Base-by-base conservation (phyloP, 2,113 vertebrate genomes). In the Sceloporus undulatus region DNA sequence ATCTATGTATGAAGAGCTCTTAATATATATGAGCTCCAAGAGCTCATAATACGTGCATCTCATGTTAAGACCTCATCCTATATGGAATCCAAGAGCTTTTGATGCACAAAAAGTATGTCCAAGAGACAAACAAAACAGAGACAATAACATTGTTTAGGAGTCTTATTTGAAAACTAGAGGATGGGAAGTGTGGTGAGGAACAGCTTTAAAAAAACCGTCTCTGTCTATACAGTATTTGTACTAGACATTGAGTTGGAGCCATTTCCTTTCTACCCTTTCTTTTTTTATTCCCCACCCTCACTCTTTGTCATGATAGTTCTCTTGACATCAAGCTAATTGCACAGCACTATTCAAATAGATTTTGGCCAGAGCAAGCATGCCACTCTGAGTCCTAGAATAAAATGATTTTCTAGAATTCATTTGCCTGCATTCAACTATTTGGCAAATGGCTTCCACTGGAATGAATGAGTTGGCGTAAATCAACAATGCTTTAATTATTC, bases 401-500 rank as follows among this genome's bases (percentile, higher is more conserved):
- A 91, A 86, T 88, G 85, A 86, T 85, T 88, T 85, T 54, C 2
- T 70, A 85, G 74, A 78, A 59, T 34, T 77, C 85, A 86, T 91
- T 86, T 88, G 87, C 85, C 94, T 92, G 91, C 82, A 52, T 84
- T 79, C 62, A 88, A 59, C 84, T 81, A n/a, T 85, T 88, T 48
- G 68, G 82, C 85, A 80, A 83, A 9, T n/a, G 65, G 82, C 84
- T 89, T 89, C 88, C 91, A 92, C 73, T 59, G 90, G 91, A 94
- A 93, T 92, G 87, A 87, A 91, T 9, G 82, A 78, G 85, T 76
- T 91, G 92, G 78, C 91, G 79, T 0, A 52, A 90, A n/a, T 10
- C 81, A 9, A 94, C 7, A 89, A 88, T 65, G 62, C 79, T 65
- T 84, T 86, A 59, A 85, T 94, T 89, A 91, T 91, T 93, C 82